Evolutionary conservation across 2,797 vertebrate genomes (phyloP).

Genomic region (Neopelma chrysocephalum): DNA sequence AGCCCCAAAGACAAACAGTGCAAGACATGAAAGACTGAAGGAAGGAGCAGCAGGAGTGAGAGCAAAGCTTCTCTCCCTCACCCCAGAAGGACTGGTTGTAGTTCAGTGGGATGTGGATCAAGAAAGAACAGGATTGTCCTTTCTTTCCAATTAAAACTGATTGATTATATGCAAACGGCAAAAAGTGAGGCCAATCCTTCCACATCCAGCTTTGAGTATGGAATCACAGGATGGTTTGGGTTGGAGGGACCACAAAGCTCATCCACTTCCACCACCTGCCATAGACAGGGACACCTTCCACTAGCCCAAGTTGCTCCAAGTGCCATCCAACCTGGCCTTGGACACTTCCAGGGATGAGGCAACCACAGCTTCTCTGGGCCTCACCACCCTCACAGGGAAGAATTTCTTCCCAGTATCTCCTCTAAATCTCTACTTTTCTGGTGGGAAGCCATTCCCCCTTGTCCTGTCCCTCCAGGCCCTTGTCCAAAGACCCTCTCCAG

Average conservation of each 20-base stretch:
- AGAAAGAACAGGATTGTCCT: neutral
- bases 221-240: neutral
- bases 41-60: neutral
- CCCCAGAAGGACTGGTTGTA: neutral
- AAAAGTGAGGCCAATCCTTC: neutral
- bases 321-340: neutral
- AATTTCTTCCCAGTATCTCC: neutral
- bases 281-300: neutral
- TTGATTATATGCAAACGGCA: fast-evolving
- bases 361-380: neutral
- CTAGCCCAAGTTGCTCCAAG: fast-evolving
- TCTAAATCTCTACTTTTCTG: neutral
- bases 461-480: neutral
- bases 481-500: neutral
- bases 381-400: too few species aligned
- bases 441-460: neutral
- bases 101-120: too few species aligned
- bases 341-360: neutral
- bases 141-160: neutral
- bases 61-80: neutral
- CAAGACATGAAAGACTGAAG: neutral
- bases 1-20: neutral
- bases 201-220: fast-evolving
- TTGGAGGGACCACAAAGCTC: neutral
- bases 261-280: neutral